These are phyloP conservation scores for Heliconius aoede DNA, from an alignment of 2,888 invertebrate genomes.

Conservation along the genomic window DNA sequence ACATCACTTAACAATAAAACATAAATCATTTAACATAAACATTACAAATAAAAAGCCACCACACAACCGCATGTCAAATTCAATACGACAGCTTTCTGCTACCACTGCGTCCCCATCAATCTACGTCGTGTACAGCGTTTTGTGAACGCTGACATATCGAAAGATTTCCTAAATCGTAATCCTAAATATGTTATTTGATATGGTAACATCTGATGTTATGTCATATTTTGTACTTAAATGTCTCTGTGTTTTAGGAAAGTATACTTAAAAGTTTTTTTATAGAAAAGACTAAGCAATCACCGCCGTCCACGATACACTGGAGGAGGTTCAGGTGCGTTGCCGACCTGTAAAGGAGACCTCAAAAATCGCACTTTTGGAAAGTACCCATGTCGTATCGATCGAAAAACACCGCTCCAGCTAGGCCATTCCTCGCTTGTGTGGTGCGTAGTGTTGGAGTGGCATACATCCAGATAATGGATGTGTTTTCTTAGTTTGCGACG, in stretches of 20 bases:
- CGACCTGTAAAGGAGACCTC: too few relatives aligned
- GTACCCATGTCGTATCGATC: too few relatives aligned
- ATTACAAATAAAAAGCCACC: neutral
- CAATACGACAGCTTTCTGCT: constrained; percentile 2
- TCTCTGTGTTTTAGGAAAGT: neutral
- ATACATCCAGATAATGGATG: too few relatives aligned
- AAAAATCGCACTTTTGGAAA: too few relatives aligned
- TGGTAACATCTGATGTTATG: neutral
- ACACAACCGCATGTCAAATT: constrained; percentile 10
- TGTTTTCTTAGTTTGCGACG: too few relatives aligned
- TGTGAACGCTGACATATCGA: constrained; percentile 12
- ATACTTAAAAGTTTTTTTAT: neutral
- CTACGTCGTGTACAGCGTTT: constrained; percentile 26
- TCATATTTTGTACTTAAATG: neutral
- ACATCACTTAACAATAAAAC: neutral
- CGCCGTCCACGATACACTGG: too few relatives aligned
- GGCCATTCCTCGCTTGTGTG: too few relatives aligned
- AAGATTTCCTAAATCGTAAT: neutral
- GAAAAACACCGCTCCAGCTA: too few relatives aligned
- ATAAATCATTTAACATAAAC: neutral
- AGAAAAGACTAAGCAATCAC: neutral
- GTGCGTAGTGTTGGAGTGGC: too few relatives aligned
- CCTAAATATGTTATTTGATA: neutral
- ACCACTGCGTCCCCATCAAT: constrained; percentile 21
- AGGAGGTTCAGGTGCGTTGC: too few relatives aligned